Percentiles rank a stretch among this genome's conserved stretches.
phyloP scores from a whole-genome alignment of 2,888 invertebrate genomes.

The Dascillus cervinus region DNA sequence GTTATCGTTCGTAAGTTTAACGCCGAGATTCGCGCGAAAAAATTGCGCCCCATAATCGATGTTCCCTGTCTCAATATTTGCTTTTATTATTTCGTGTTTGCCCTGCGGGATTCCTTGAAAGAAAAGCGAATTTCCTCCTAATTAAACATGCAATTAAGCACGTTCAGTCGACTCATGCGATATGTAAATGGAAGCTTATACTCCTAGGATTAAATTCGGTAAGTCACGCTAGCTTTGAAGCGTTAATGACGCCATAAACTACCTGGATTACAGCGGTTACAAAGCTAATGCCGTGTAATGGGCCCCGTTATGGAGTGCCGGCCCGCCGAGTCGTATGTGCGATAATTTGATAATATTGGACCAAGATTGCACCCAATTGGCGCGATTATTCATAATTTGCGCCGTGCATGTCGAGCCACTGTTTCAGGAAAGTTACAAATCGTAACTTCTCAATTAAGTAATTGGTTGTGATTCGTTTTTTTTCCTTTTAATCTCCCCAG shows the following conservation, averaged over 20 bases:
- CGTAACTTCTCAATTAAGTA: too few relatives aligned
- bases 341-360: slow-evolving; percentile 35
- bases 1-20: not conserved
- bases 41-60: too few relatives aligned
- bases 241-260: slow-evolving; percentile 37
- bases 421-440: too few relatives aligned
- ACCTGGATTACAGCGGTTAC: slow-evolving; percentile 38
- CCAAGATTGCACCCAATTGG: slow-evolving; percentile 30
- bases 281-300: slow-evolving; percentile 38
- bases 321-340: slow-evolving; percentile 27
- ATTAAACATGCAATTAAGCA: slow-evolving; percentile 26
- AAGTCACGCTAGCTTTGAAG: slow-evolving; percentile 37
- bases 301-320: slow-evolving; percentile 34
- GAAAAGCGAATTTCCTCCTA: too few relatives aligned
- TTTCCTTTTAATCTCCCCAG: too few relatives aligned
- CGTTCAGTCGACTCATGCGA: slow-evolving; percentile 34
- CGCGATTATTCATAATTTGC: slow-evolving; percentile 28
- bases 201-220: slow-evolving; percentile 35
- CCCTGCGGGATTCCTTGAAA: too few relatives aligned
- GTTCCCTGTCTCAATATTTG: too few relatives aligned
- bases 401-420: too few relatives aligned
- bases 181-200: slow-evolving; percentile 35
- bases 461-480: too few relatives aligned
- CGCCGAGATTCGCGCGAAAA: too few relatives aligned
- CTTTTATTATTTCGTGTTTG: too few relatives aligned